These are phyloP conservation scores for Euclidia mi DNA, from an alignment of 2,888 invertebrate genomes.

Conservation along the genomic window DNA sequence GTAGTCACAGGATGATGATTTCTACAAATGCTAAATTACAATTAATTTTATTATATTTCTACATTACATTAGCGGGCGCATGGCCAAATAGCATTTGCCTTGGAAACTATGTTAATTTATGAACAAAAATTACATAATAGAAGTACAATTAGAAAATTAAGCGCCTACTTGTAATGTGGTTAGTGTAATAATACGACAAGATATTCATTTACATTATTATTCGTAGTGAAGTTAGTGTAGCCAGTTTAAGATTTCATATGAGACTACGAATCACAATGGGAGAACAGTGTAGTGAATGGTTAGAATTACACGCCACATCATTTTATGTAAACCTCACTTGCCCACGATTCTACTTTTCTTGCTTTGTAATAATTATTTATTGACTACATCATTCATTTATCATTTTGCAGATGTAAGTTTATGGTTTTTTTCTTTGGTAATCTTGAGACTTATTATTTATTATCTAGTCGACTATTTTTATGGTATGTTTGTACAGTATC, in stretches of 20 bases:
- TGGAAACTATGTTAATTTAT: conserved; percentile 57
- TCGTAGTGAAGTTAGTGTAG: conserved; percentile 43
- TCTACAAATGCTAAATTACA: conserved; percentile 27
- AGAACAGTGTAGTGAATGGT: conserved; percentile 34
- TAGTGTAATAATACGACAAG: conserved; percentile 46
- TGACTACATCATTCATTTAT: too few species aligned
- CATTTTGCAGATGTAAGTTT: too few species aligned
- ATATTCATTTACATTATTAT: conserved; percentile 53
- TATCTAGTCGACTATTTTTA: too few species aligned
- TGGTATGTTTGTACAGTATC: too few species aligned
- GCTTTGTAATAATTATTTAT: too few species aligned
- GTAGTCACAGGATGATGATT: conserved; percentile 29
- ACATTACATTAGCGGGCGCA: conserved; percentile 36
- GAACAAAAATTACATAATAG: conserved; percentile 53
- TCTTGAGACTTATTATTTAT: too few species aligned
- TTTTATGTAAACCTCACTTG: conserved; percentile 38
- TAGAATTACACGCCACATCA: conserved; percentile 33
- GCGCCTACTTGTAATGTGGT: conserved; percentile 47
- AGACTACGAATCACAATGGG: conserved; percentile 34
- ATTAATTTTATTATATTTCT: conserved; percentile 49
- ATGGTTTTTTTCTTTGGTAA: too few species aligned
- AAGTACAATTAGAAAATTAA: conserved; percentile 40
- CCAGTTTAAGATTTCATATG: conserved; percentile 39
- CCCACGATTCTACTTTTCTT: conserved; percentile 19
- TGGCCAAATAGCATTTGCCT: conserved; percentile 53